Evolutionary conservation across 1,140 invertebrate species (phyloP).

Genomic region (Neuroterus valhalla): DNA sequence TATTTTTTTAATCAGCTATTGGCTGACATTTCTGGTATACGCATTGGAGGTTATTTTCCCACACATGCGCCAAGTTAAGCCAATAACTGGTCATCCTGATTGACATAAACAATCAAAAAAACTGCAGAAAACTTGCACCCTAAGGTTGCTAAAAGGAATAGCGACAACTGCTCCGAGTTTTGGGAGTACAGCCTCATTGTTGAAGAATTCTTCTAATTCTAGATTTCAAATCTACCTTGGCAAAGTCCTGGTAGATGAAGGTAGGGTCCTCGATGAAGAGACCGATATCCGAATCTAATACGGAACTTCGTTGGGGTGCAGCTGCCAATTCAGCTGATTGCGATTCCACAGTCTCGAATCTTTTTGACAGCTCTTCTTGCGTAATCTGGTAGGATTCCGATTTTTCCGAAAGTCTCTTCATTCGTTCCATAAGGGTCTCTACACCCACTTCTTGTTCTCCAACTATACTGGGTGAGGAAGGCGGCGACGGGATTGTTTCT

Average conservation of each 20-base stretch:
- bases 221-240: constrained; percentile 75
- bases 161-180: too few relatives aligned
- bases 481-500: constrained; percentile 71
- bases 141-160: too few relatives aligned
- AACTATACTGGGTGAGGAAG: constrained; percentile 73
- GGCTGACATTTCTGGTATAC: too few relatives aligned
- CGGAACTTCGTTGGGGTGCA: constrained; percentile 71
- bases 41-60: too few relatives aligned
- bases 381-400: constrained; percentile 81
- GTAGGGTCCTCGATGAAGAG: constrained; percentile 85
- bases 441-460: constrained; percentile 80
- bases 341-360: constrained; percentile 86
- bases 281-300: constrained; percentile 79
- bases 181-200: too few relatives aligned
- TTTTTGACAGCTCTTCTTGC: constrained; percentile 84
- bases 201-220: too few relatives aligned
- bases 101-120: too few relatives aligned
- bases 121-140: too few relatives aligned
- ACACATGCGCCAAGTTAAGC: too few relatives aligned
- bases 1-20: too few relatives aligned
- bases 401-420: constrained; percentile 86
- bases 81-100: too few relatives aligned
- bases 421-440: constrained; percentile 86
- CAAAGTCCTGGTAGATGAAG: constrained; percentile 90
- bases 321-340: constrained; percentile 83